Evolutionary conservation across 2,888 invertebrate species (phyloP).

Genomic region (Salticus scenicus): DNA sequence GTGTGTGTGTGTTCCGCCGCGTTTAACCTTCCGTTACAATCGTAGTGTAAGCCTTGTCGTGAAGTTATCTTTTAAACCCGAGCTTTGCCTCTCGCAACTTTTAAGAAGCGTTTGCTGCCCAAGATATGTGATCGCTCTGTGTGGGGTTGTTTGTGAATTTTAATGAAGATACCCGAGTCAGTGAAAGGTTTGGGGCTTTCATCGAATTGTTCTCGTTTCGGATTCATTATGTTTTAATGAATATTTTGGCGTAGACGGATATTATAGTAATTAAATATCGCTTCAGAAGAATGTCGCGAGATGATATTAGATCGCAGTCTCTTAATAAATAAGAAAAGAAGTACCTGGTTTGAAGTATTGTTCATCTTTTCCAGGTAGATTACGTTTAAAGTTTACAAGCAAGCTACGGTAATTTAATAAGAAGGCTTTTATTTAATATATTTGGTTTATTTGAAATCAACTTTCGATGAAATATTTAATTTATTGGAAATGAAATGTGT

Average conservation of each 20-base stretch:
- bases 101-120: background rate
- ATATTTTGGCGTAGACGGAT: background rate
- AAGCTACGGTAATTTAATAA: no score
- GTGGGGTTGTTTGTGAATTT: background rate
- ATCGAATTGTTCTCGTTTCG: conserved; percentile 12
- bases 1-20: conserved; percentile 8
- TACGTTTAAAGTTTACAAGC: no score
- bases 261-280: conserved; percentile 8
- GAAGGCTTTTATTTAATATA: no score
- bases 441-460: no score
- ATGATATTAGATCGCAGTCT: no score
- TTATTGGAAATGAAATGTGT: no score
- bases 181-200: conserved; percentile 6
- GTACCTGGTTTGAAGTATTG: no score
- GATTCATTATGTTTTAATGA: conserved; percentile 16
- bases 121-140: background rate
- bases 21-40: conserved; percentile 41
- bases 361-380: no score
- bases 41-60: conserved; percentile 9
- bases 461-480: no score
- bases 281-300: background rate
- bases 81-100: conserved; percentile 14
- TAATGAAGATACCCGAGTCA: background rate
- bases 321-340: no score
- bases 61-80: background rate